These are phyloP conservation scores for Drosophila acutilabella DNA, from an alignment of 2,888 invertebrate species.

Conservation along the genomic window DNA sequence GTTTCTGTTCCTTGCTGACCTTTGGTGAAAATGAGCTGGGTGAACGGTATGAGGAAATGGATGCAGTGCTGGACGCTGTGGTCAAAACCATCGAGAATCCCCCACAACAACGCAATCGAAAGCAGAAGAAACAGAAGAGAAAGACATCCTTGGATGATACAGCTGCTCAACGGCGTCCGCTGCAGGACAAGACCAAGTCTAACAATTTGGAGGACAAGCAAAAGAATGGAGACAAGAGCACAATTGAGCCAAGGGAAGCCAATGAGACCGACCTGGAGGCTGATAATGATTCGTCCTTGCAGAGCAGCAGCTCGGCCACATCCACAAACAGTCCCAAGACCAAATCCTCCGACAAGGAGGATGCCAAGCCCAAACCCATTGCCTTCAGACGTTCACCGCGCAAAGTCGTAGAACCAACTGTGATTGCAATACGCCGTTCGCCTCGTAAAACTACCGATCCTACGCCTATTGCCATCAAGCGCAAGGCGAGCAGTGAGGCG, in stretches of 20 bases:
- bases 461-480: constrained; percentile 23
- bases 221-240: background rate
- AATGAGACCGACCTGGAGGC: constrained; percentile 45
- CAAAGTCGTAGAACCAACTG: constrained; percentile 42
- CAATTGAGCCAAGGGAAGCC: constrained; percentile 35
- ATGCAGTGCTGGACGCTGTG: constrained; percentile 80
- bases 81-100: constrained; percentile 59
- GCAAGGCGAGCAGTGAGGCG: constrained; percentile 19
- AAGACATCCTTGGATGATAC: constrained; percentile 63
- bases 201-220: constrained; percentile 26
- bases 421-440: constrained; percentile 50
- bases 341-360: background rate
- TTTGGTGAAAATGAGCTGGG: constrained; percentile 92
- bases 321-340: constrained; percentile 41
- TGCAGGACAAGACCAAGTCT: constrained; percentile 53
- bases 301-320: constrained; percentile 56
- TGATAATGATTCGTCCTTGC: constrained; percentile 71
- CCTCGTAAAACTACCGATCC: constrained; percentile 36
- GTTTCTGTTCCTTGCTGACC: constrained; percentile 94
- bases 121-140: constrained; percentile 66
- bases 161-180: constrained; percentile 31
- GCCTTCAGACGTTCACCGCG: constrained; percentile 60
- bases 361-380: constrained; percentile 50
- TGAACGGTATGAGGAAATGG: constrained; percentile 83
- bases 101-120: constrained; percentile 46